Base-by-base conservation (phyloP, 2,888 invertebrate genomes). In the Erebia epiphron region DNA sequence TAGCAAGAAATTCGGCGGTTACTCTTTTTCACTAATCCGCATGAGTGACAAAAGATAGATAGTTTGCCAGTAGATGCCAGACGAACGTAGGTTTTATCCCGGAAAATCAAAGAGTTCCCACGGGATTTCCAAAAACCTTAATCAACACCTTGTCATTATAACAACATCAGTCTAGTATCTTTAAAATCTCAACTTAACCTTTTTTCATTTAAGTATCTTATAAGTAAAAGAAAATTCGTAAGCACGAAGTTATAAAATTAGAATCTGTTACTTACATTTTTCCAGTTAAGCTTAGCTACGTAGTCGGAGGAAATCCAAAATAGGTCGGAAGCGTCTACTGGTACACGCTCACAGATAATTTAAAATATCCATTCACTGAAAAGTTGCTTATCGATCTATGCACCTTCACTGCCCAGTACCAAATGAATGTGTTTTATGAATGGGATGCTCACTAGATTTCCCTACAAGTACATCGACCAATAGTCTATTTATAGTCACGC, bases 381-480 rank as follows among this genome's bases (percentile, higher is more conserved):
- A 52, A 52, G 70, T 77, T 75, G 75, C 77, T 78, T 75, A 79
- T 68, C 78, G 83, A 83, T 81, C 84, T 86, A 82, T 79, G 75
- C 82, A 79, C 80, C 84, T 82, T 84, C 86, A 85, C 94, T 92
- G 86, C 75, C 80, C 80, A 79, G 83, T 84, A 84, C 80, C 79
- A 88, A 91, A 86, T 88, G 89, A 90, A 88, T 86, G 86, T 85
- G 82, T 80, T 86, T 90, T 88, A 91, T 91, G 91, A 92, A 92
- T 92, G 92, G 83, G 82, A 83, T 79, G 80, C 80, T 83, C 82
- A 82, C 83, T 84, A 82, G 83, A 83, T 85, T 82, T 82, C 76
- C 83, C 83, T 78, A 80, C 80, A 78, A 84, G 82, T 81, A 86
- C 83, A 83, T 86, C 82, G 79, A 81, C 79, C 77, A 79, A 79